Base-by-base conservation (phyloP, 2,113 vertebrate species). In the Anser cygnoides region DNA sequence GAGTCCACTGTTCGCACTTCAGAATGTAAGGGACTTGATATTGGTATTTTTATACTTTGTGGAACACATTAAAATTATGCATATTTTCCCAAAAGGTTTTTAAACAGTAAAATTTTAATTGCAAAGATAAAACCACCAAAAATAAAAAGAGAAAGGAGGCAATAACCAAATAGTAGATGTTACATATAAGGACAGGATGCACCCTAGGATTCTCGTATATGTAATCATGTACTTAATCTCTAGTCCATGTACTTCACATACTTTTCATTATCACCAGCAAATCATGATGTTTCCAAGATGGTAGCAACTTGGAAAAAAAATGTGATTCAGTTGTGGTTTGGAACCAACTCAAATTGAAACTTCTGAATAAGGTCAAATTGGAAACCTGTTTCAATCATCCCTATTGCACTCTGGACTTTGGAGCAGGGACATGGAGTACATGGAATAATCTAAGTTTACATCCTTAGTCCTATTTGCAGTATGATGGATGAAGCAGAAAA, bases 281-380 rank as follows among this genome's bases (percentile, higher is more conserved):
- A 79, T 65, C 55, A 46, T 39, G 70, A 81, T 92, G 89, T 95
- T 95, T 97, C 89, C 84, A 97, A 97, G 93, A 97, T 97, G 93
- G 95, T 96, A 95, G 95, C 80, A 93, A 92, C 37, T 92, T 96
- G 91, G 94, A 72, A 96, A 37, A 95, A 97, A 95, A 91, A 90
- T 95, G 73, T 94, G 86, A 96, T 95, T 97, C 87, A 81, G 85
- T 70, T 97, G 94, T 97, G 96, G 95, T 92, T 97, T 98, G 93
- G 90, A 95, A 90, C 35, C 26, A 88, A 49, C 78, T 97, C 94
- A 95, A 73, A 93, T 93, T 89, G 81, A 71, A 96, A 77, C 67
- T 86, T 97, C 90, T 96, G 92, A 96, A 71, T 94, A 87, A 92
- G 76, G 96, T 95, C 91, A 91, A 92, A 96, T 70, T 87, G 83